Conservation (phyloP, 2,113 vertebrate genomes). For the Helogale parvula region DNA sequence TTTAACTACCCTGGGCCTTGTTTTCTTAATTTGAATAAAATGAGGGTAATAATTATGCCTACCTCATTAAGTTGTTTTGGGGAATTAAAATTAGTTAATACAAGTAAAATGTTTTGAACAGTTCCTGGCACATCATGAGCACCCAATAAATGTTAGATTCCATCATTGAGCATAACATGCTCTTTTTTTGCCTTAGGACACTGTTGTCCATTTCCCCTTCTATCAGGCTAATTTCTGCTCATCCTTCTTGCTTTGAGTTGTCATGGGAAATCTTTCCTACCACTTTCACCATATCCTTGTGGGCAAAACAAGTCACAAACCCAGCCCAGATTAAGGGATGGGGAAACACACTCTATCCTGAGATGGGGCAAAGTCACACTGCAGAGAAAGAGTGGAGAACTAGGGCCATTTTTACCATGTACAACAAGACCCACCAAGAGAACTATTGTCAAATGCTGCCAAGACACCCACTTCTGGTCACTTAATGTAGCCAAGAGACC, state of each 20-base stretch:
- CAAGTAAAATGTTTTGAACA: background rate
- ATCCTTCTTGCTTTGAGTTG: background rate
- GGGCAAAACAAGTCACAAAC: background rate
- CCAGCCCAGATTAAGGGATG: background rate
- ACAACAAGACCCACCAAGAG: background rate
- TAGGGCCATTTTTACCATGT: background rate
- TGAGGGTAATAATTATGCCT: background rate
- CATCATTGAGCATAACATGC: background rate
- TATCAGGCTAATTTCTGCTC: background rate
- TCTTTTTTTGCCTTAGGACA: background rate
- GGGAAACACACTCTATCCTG: background rate
- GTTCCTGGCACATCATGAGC: background rate
- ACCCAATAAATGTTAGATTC: background rate
- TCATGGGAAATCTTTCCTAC: background rate
- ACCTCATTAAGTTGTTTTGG: background rate
- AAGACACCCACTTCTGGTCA: background rate
- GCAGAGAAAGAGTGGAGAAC: background rate
- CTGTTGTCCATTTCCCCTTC: background rate
- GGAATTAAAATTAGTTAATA: background rate
- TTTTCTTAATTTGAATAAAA: conserved; percentile 37
- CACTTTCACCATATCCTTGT: background rate
- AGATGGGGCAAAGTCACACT: background rate
- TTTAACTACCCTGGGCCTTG: background rate
- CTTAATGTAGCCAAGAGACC: background rate
- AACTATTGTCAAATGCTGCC: background rate